Base-by-base conservation (phyloP, 92 coral and sea anemone species). In the Nematostella vectensis region DNA sequence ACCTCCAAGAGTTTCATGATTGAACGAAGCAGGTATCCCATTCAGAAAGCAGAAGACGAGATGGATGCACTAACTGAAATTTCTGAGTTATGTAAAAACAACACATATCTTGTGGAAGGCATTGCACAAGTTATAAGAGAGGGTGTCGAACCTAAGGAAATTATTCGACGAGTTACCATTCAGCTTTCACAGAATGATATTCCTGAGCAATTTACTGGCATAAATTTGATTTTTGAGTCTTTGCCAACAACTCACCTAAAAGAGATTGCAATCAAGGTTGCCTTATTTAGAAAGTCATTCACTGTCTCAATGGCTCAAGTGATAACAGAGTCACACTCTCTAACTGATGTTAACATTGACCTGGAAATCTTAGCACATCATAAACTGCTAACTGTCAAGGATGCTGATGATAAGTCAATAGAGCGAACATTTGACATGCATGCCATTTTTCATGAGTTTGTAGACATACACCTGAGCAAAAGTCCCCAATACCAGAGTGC, bases 361-460 rank as follows among this genome's bases (percentile, higher is more conserved):
- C 40, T 83, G 8, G 86, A 83, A 45, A n/a, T 69, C 3, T 68
- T 83, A 2, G 58, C 43, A 11, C 44, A 54, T 31, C 57, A 59
- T 16, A 56, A 47, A 31, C 51, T 45, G 4, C 18, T 45, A 45
- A 6, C 51, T 45, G 45, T 78, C 12, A 60, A 77, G 16, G 17
- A 37, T 30, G 44, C 54, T 11, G 67, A 29, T 22, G 69, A 72
- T 20, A 30, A 27, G 10, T 57, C 58, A 36, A 71, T 52, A 24
- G 67, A 83, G 54, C 43, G 55, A 20, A 52, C 42, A 49, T 83
- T 77, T 50, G 82, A 83, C 49, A 78, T 74, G 54, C 93, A 83
- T 56, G 70, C 81, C 10, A 56, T 75, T n/a, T 47, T 78, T 31
- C 62, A 39, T 43, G 76, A 72, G 25, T 72, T 67, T 68, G 72